Percentiles rank a stretch among this genome's conserved stretches.
phyloP scores from a whole-genome alignment of 2,797 vertebrate species.

The Naso thynnoides region DNA sequence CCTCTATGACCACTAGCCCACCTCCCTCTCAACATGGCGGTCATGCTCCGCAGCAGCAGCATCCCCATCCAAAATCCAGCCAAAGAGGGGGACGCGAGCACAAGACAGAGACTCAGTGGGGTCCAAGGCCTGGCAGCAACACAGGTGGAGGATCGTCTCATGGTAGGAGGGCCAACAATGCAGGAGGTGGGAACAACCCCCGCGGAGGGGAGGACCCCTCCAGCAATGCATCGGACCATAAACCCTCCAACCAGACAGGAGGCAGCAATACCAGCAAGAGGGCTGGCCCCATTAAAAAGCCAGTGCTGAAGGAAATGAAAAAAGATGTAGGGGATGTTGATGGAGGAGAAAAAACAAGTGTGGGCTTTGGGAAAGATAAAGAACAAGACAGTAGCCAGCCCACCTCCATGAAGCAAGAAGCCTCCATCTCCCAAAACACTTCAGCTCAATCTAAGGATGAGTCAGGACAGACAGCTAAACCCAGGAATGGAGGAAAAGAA shows the following conservation, averaged over 20 bases:
- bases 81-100: conserved; percentile 87
- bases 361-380: conserved; percentile 82
- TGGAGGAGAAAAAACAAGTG: conserved; percentile 80
- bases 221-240: conserved; percentile 77
- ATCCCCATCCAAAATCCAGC: conserved; percentile 84
- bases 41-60: conserved; percentile 60
- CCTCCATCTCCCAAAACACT: conserved; percentile 66
- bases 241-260: conserved; percentile 75
- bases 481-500: conserved; percentile 84
- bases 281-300: conserved; percentile 93
- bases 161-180: conserved; percentile 79
- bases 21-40: conserved; percentile 72
- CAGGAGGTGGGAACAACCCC: conserved; percentile 79
- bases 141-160: conserved; percentile 77
- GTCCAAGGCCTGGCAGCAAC: conserved; percentile 89
- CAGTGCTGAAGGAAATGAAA: conserved; percentile 84
- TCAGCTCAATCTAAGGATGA: conserved; percentile 80
- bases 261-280: conserved; percentile 81
- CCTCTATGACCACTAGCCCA: conserved; percentile 68
- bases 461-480: conserved; percentile 67
- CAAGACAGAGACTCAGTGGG: conserved; percentile 95
- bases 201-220: conserved; percentile 81
- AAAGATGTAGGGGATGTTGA: conserved; percentile 80
- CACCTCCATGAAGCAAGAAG: conserved; percentile 74
- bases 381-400: conserved; percentile 78